Base-by-base conservation (phyloP, 2,888 invertebrate species). In the Platycheirus albimanus region DNA sequence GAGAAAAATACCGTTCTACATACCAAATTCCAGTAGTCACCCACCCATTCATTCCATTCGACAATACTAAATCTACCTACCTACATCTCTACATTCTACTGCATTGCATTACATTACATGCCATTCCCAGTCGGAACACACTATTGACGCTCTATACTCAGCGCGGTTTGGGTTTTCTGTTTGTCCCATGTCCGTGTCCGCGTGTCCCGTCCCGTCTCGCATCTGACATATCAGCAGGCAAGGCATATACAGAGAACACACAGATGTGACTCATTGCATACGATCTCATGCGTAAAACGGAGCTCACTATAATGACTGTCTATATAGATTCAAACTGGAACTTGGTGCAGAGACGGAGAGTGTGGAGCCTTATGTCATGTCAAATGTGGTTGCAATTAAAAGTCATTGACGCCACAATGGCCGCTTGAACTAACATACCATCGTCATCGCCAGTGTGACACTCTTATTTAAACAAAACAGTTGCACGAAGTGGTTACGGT, bases 381-480 rank as follows among this genome's bases (percentile, higher is more conserved):
- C n/a, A n/a, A n/a, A n/a, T n/a, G 52, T 69, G 83, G 69, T 78
- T 78, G 83, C 83, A 83, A 78, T 83, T 72, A 83, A 83, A 74
- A 77, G 83, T 83, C 83, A 78, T 83, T 83, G 83, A 83, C 72
- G 83, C 77, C 81, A 67, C 67, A 56, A 61, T 36, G 45, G 17
- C 58, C 43, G 58, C 13, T 51, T 41, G 19, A 51, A 64, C n/a
- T 43, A 52, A 19, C 78, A 13, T n/a, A 51, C 54, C 38, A n/a
- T 8, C 8, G 2, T 0, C 24, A 4, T 13, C 1, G 33, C 24
- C 64, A 51, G 20, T 43, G 20, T 43, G 70, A 49, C 54, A 38
- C 33, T 64, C 11, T 54, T 36, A 36, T 56, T 41, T 63, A 38
- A 20, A 63, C n/a, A n/a, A 56, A 69, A 38, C 49, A 67, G 47